Conservation (phyloP, 2,797 vertebrate species). For the Poeciliopsis gracilis region DNA sequence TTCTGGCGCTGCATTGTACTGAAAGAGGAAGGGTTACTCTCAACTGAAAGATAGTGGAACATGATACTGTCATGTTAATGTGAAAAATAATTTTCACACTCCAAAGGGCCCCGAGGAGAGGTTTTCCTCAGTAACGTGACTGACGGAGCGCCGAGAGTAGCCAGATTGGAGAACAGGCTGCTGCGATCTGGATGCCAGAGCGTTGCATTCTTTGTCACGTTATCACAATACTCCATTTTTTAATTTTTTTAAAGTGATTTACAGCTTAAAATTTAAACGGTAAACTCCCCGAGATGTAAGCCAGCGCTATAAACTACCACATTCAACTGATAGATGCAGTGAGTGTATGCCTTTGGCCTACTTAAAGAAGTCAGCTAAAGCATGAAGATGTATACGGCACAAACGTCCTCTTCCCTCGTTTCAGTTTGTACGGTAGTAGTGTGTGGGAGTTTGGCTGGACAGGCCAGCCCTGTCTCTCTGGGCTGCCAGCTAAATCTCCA, state of each 20-base stretch:
- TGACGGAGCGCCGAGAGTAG: slow-evolving; percentile 14
- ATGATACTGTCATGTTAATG: slow-evolving; percentile 9
- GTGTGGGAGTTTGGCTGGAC: slow-evolving; percentile 66
- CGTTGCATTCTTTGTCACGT: slow-evolving; percentile 26
- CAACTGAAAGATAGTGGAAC: slow-evolving; percentile 7
- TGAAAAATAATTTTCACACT: slow-evolving; percentile 22
- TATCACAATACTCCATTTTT: not conserved
- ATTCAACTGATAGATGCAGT: slow-evolving; percentile 24
- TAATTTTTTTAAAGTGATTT: slow-evolving; percentile 8
- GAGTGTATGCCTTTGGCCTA: slow-evolving; percentile 41
- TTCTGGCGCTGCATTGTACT: slow-evolving; percentile 38
- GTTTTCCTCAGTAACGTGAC: slow-evolving; percentile 4
- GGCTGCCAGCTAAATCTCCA: slow-evolving; percentile 64
- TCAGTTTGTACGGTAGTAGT: slow-evolving; percentile 55
- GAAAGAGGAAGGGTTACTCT: slow-evolving; percentile 22
- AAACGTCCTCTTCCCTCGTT: slow-evolving; percentile 16
- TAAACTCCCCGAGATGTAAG: not conserved
- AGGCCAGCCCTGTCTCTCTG: slow-evolving; percentile 40
- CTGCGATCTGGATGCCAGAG: slow-evolving; percentile 26
- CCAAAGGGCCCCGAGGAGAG: slow-evolving; percentile 3
- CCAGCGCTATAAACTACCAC: slow-evolving; percentile 1
- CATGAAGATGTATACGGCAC: slow-evolving; percentile 46
- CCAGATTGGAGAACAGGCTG: slow-evolving; percentile 61
- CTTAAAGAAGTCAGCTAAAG: slow-evolving; percentile 52
- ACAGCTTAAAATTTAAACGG: slow-evolving; percentile 8